phyloP scores from a whole-genome alignment of 2,888 invertebrate genomes.

The Netelia inedita region DNA sequence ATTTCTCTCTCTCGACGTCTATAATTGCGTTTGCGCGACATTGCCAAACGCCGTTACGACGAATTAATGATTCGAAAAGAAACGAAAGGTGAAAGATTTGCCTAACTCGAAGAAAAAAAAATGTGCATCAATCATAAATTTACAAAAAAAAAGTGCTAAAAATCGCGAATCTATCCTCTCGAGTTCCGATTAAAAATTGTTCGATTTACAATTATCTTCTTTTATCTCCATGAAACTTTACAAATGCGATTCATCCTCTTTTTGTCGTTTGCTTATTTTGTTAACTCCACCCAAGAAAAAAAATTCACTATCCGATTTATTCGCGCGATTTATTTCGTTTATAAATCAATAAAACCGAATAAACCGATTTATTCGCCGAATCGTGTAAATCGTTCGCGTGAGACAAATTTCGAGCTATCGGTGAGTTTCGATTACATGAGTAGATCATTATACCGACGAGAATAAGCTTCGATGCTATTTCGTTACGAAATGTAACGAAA shows the following conservation, averaged over 20 bases:
- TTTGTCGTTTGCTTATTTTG: no score
- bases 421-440: constrained; percentile 74
- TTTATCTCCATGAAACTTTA: no score
- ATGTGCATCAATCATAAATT: constrained; percentile 63
- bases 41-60: constrained; percentile 80
- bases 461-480: constrained; percentile 45
- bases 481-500: no score
- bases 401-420: constrained; percentile 66
- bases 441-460: constrained; percentile 77
- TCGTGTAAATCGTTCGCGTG: not conserved
- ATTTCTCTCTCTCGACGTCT: constrained; percentile 49
- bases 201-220: no score
- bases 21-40: constrained; percentile 80
- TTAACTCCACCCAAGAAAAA: not conserved
- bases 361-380: constrained; percentile 20
- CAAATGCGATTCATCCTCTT: constrained; percentile 21
- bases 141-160: constrained; percentile 12
- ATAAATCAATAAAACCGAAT: no score
- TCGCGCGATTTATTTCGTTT: no score
- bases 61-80: constrained; percentile 73
- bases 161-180: not conserved
- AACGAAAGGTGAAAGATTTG: constrained; percentile 44
- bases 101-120: constrained; percentile 65
- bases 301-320: constrained; percentile 16
- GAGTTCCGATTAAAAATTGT: constrained; percentile 24